A percentile compares a stretch with the other conserved stretches of the same genome.
phyloP scores from a whole-genome alignment of 2,113 vertebrate genomes.

The Upupa epops region DNA sequence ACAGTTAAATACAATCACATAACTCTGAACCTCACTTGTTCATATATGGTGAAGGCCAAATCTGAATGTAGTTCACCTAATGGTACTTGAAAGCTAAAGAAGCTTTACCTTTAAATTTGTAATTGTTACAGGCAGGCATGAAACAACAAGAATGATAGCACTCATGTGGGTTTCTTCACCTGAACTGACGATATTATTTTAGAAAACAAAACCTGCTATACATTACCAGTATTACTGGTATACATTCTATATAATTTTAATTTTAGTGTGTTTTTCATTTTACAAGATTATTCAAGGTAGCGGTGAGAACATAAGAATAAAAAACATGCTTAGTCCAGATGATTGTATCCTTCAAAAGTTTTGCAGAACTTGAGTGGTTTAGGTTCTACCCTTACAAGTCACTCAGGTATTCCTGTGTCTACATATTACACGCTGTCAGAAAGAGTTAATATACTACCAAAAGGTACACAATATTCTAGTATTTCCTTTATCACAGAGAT shows the following conservation, averaged over 20 bases:
- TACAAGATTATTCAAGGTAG: background rate
- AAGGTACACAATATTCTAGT: background rate
- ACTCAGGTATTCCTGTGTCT: background rate
- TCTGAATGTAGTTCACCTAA: background rate
- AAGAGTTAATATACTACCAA: slow-evolving; percentile 28
- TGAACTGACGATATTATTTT: background rate
- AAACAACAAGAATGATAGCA: background rate
- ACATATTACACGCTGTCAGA: background rate
- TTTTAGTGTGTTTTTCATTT: background rate
- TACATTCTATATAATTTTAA: background rate
- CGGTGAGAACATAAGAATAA: background rate
- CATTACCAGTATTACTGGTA: background rate
- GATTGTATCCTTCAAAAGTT: background rate
- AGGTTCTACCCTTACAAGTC: background rate
- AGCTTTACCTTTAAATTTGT: background rate
- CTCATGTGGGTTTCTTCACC: fast-evolving
- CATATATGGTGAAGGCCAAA: background rate
- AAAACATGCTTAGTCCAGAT: background rate
- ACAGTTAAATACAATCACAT: background rate
- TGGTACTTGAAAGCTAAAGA: background rate
- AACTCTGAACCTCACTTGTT: background rate
- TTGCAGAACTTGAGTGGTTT: background rate
- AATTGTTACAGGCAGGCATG: background rate
- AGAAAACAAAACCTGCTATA: background rate
- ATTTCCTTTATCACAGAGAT: slow-evolving; percentile 6